Evolutionary conservation across 30 jellyfish, hydroid and myxozoan species (phyloP).

Genomic region (Turritopsis dohrnii): DNA sequence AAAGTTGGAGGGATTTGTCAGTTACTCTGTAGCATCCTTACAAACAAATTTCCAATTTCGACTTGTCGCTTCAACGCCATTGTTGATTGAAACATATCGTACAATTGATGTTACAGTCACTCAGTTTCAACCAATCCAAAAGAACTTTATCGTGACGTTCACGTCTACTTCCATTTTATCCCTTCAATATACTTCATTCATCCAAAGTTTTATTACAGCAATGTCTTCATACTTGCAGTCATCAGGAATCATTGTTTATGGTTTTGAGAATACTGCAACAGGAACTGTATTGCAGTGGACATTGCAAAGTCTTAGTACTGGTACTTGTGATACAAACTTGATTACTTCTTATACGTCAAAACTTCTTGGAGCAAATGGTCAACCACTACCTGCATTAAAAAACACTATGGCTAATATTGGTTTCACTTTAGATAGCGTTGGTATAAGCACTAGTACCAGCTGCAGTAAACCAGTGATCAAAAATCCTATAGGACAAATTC

Average conservation of each 20-base stretch:
- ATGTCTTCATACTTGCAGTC: constrained; percentile 6
- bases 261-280: neutral
- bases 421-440: neutral
- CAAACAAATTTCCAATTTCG: constrained; percentile 19
- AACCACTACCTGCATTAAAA: constrained; percentile 6
- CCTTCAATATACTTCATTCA: constrained; percentile 20
- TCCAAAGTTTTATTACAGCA: constrained; percentile 6
- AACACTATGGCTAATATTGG: neutral
- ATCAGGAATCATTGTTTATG: constrained; percentile 17
- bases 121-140: constrained; percentile 8
- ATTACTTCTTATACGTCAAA: neutral
- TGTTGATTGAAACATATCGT: constrained; percentile 9
- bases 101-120: neutral
- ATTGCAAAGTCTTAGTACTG: neutral
- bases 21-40: constrained; percentile 29
- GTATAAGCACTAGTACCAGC: neutral
- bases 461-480: constrained; percentile 58
- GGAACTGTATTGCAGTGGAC: constrained; percentile 1
- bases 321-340: neutral
- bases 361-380: constrained; percentile 6
- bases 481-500: constrained; percentile 48
- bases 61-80: constrained; percentile 33
- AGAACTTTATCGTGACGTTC: constrained; percentile 26
- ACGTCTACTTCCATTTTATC: constrained; percentile 25
- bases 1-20: constrained; percentile 15